Evolutionary conservation across 2,113 vertebrate species (phyloP), one percentile per base, ranked within the genome.

Genomic region (Rhadina sibilatrix): DNA sequence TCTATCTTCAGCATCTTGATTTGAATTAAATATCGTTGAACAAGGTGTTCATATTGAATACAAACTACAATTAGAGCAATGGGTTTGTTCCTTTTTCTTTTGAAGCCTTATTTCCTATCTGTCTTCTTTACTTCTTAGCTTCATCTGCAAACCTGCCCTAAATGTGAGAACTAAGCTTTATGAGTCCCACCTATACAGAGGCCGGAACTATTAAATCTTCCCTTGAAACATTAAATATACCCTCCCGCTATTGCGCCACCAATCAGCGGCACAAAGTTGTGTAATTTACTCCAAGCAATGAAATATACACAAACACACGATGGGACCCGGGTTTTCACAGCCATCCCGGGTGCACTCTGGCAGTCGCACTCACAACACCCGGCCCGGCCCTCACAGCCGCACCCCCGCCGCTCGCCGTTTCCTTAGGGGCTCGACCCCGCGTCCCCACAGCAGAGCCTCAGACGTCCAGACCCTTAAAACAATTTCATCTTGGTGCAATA

Each of bases 1-100:
- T 98, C 96, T 95, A 96, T 85, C 97, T 96, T 96, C 87, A 68
- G 94, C 90, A 97, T 93, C 96, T 95, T 96, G 95, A 97, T 97
- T 96, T 97, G 94, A 98, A 98, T 98, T 97, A 97, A 98, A 96
- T 97, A 97, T 93, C 97, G 97, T 96, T 96, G 94, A 97, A 98
- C 93, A 98, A 96, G 94, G 91, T 97, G 92, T 97, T 98, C 92
- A 96, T 98, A 98, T 94, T 96, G 96, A 93, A 96, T 95, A 87
- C 79, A 83, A 98, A 97, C 96, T 97, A 97, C 89, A 98, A 97
- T 97, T 97, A 97, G 87, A 98, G 72, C 63, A 96, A 94, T 0
- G 0, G 40, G 82, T 97, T 91, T 91, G 95, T 90, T 94, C 68
- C 53, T 57, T 94, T 96, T 96, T 91, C 88, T 83, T 96, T 27